Percentiles rank a stretch among this genome's conserved stretches.
These are phyloP conservation scores for Machimus atricapillus DNA, from an alignment of 2,888 invertebrate genomes.

Conservation along the genomic window DNA sequence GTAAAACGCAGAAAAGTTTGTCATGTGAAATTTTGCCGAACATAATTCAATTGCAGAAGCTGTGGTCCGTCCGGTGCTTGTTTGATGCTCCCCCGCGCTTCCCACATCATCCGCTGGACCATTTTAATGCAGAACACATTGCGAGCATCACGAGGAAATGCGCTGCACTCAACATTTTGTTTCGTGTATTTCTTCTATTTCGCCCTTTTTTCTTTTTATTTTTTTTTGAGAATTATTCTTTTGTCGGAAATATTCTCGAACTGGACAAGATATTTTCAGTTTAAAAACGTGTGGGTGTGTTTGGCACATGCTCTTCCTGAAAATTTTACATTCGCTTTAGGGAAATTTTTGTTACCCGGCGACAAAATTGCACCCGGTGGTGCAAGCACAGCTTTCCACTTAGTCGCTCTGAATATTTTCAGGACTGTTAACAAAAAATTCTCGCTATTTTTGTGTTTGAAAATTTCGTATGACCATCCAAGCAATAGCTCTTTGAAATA, in stretches of 20 bases:
- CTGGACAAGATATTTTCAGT: not conserved
- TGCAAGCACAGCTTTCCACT: not conserved
- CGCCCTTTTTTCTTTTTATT: too few relatives aligned
- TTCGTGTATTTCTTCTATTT: not conserved
- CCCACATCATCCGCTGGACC: not conserved
- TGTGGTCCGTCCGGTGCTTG: not conserved
- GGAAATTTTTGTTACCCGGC: not conserved
- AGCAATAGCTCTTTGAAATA: not conserved
- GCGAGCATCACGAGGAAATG: not conserved
- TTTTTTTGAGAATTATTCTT: not conserved
- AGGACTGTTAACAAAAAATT: not conserved
- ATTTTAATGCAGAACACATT: not conserved
- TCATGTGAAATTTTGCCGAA: constrained; percentile 3
- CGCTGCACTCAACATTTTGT: not conserved
- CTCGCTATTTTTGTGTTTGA: not conserved
- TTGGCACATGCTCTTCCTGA: not conserved
- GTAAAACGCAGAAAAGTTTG: constrained; percentile 6
- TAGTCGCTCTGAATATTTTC: not conserved
- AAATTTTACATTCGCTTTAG: not conserved
- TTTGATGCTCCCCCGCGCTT: not conserved
- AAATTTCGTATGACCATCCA: not conserved
- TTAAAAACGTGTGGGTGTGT: not conserved
- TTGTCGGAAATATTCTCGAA: not conserved
- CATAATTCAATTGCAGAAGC: not conserved
- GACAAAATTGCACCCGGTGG: not conserved